A percentile compares a stretch with the other conserved stretches of the same genome.
Evolutionary conservation across 64 coral and sea anemone genomes (phyloP).

Genomic region (Hydrozoanthus tunicans): DNA sequence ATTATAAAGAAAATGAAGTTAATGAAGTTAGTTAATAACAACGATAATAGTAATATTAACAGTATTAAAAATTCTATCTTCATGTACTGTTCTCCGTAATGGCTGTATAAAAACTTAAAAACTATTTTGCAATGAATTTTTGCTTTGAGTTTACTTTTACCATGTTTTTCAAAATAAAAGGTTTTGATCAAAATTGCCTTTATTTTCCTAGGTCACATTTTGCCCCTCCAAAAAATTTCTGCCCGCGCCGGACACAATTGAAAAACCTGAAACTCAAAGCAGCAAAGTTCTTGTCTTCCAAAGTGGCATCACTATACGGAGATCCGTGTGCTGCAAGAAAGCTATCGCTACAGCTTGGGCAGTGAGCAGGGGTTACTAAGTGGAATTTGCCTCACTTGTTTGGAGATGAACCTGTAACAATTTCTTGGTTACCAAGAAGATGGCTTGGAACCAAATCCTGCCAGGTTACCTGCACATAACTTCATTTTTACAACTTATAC

Average conservation of each 20-base stretch:
- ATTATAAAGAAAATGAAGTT: neutral
- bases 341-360: neutral
- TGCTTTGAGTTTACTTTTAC: neutral
- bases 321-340: neutral
- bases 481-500: too few relatives aligned
- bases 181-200: neutral
- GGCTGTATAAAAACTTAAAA: too few relatives aligned
- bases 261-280: too few relatives aligned
- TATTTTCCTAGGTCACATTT: too few relatives aligned
- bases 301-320: neutral
- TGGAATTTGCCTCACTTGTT: constrained; percentile 29
- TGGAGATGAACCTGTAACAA: neutral
- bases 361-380: neutral
- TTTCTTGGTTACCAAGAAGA: too few relatives aligned
- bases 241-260: neutral
- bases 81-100: too few relatives aligned
- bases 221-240: neutral
- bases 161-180: neutral
- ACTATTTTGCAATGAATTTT: too few relatives aligned
- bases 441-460: too few relatives aligned
- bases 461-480: too few relatives aligned
- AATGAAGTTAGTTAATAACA: neutral
- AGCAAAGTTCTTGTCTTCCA: too few relatives aligned
- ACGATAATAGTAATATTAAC: neutral
- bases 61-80: too few relatives aligned